Percentiles rank a stretch among this genome's conserved stretches.
Evolutionary conservation across 2,797 vertebrate species (phyloP).

Genomic region (Podarcis siculus): DNA sequence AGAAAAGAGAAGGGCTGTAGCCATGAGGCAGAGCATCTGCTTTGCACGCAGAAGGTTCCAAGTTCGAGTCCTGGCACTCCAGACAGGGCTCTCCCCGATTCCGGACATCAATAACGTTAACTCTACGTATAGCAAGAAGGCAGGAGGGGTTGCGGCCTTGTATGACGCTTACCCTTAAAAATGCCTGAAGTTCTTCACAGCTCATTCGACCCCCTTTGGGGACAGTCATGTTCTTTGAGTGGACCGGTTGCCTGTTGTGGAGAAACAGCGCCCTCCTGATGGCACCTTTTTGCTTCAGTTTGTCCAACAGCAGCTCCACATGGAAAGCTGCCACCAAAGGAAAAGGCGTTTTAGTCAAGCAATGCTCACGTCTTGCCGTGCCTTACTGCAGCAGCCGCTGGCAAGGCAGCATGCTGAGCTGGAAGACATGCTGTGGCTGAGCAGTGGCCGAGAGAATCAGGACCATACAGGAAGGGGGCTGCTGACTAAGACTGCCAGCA

Average conservation of each 20-base stretch:
- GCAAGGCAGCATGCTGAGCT: too few relatives aligned
- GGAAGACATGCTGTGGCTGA: background rate
- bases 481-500: background rate
- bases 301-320: conserved; percentile 91
- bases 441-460: background rate
- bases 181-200: conserved; percentile 91
- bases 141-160: too few relatives aligned
- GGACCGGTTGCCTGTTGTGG: conserved; percentile 79
- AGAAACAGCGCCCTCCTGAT: conserved; percentile 92
- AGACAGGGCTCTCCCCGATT: too few relatives aligned
- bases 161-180: conserved; percentile 83
- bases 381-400: background rate
- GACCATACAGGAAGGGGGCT: too few relatives aligned
- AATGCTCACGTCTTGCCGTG: background rate
- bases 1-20: background rate
- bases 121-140: background rate
- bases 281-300: conserved; percentile 93
- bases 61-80: too few relatives aligned
- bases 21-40: background rate
- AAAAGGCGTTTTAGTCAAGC: conserved; percentile 45
- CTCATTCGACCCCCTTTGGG: conserved; percentile 76
- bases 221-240: conserved; percentile 89
- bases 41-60: too few relatives aligned
- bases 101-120: background rate
- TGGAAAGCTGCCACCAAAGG: conserved; percentile 83